phyloP scores from a whole-genome alignment of 92 coral and sea anemone genomes.

The Phymanthus crucifer region DNA sequence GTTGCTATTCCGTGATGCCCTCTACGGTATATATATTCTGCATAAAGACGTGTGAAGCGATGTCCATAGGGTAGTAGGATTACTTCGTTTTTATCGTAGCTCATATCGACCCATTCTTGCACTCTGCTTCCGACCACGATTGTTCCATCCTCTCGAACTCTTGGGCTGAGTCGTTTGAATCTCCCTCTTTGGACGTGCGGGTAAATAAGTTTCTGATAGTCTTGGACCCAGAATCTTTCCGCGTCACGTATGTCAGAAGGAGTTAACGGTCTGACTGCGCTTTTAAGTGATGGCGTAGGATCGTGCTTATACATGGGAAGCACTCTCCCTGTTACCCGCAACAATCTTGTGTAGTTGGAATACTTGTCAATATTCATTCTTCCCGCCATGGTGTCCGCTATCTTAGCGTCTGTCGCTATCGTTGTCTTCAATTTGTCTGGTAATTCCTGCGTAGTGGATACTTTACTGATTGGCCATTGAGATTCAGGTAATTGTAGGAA shows the following conservation, averaged over 20 bases:
- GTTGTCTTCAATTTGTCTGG: no score
- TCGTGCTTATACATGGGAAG: slow-evolving; percentile 37
- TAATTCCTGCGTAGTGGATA: no score
- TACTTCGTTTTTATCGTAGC: slow-evolving; percentile 42
- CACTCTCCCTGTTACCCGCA: slow-evolving; percentile 57
- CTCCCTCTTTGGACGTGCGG: slow-evolving; percentile 42
- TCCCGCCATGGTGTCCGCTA: no score
- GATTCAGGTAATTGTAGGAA: no score
- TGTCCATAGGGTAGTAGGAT: slow-evolving; percentile 55
- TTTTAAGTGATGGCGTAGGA: slow-evolving; percentile 39
- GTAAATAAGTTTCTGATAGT: slow-evolving; percentile 39
- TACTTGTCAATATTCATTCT: no score
- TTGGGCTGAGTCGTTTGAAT: slow-evolving; percentile 64
- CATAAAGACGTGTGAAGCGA: slow-evolving; percentile 50
- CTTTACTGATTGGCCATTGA: no score
- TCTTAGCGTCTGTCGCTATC: no score
- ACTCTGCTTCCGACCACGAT: slow-evolving; percentile 58
- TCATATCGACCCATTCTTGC: slow-evolving; percentile 30
- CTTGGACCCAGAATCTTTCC: slow-evolving; percentile 60
- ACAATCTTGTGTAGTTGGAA: no score
- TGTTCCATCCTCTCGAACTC: slow-evolving; percentile 46
- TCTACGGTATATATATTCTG: slow-evolving; percentile 31
- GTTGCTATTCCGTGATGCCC: slow-evolving; percentile 63
- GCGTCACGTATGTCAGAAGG: slow-evolving; percentile 26
- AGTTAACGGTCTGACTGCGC: background rate